phyloP scores from a whole-genome alignment of 2,888 invertebrate species.

The Leucania comma region DNA sequence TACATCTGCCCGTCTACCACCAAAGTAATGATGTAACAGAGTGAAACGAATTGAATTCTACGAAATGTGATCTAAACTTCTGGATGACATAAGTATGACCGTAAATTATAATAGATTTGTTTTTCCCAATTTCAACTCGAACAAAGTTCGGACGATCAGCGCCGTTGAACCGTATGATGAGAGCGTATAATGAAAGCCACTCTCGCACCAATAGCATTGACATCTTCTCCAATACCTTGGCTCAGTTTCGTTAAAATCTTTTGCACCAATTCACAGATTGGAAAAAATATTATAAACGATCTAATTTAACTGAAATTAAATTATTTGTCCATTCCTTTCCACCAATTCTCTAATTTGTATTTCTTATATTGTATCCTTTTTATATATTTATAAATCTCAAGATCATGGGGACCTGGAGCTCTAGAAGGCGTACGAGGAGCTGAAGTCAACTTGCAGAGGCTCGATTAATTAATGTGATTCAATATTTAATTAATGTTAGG shows the following conservation, averaged over 20 bases:
- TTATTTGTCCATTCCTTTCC: background rate
- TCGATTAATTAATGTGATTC: no score
- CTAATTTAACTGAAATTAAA: background rate
- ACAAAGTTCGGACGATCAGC: background rate
- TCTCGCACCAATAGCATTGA: constrained; percentile 1
- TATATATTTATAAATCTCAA: no score
- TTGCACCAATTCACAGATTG: background rate
- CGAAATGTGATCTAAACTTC: constrained; percentile 3
- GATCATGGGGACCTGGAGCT: no score
- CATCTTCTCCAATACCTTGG: background rate
- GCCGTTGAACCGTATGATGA: background rate
- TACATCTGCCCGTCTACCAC: constrained; percentile 5
- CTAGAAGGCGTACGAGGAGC: no score
- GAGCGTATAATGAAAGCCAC: background rate
- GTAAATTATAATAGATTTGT: background rate
- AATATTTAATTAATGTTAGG: background rate
- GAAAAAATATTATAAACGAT: background rate
- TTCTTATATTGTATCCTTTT: no score
- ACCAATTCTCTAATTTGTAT: background rate
- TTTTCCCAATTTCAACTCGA: background rate
- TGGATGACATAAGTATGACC: background rate
- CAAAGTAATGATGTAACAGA: constrained; percentile 24
- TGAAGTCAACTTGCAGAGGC: no score
- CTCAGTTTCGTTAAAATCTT: background rate
- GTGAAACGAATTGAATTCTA: constrained; percentile 19